Evolutionary conservation across 2,113 vertebrate genomes (phyloP), one percentile per base, ranked within the genome.

Genomic region (Climacteris rufus): DNA sequence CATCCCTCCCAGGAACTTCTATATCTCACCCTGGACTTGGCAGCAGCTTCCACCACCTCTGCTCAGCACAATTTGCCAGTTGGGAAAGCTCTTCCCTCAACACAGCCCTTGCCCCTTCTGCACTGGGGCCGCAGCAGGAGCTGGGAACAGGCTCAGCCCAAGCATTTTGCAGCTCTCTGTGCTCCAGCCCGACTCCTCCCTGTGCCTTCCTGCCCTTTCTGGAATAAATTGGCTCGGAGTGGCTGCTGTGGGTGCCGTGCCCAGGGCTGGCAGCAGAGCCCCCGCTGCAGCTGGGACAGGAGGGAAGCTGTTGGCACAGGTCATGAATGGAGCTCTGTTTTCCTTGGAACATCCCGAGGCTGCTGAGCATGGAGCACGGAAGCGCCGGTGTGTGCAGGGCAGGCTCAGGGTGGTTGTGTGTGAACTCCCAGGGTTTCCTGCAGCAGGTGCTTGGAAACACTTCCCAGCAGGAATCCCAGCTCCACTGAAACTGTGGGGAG

Each of bases 301-400:
- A 15, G 83, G 53, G 87, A 59, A 80, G 69, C 15, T 39, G 52
- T n/a, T 75, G 56, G 47, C 65, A 84, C 20, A 53, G 28, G 47
- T 69, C 86, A 30, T 93, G 87, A 94, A 93, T 93, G 80, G 69
- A 90, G 13, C 60, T 66, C 80, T 92, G 71, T 83, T 90, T 95
- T 30, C 69, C 59, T 57, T 57, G 82, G 57, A 90, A 53, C 13
- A 13, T 70, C 54, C 52, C 0, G 0, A 71, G 28, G 33, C 37
- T 87, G 57, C 80, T 81, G 79, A 52, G n/a, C 22, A 10, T 5
- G 35, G 42, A 59, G 52, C 61, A 54, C 0, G 1, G 75, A 68
- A 88, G 50, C 27, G 20, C 39, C 0, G 0, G 8, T 20, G 47
- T 52, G 47, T 39, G 27, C 45, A 27, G 37, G 33, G 33, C 21